Evolutionary conservation across 1,140 invertebrate species (phyloP), one percentile per base, ranked within the genome.

Genomic region (Brachionus manjavacas): DNA sequence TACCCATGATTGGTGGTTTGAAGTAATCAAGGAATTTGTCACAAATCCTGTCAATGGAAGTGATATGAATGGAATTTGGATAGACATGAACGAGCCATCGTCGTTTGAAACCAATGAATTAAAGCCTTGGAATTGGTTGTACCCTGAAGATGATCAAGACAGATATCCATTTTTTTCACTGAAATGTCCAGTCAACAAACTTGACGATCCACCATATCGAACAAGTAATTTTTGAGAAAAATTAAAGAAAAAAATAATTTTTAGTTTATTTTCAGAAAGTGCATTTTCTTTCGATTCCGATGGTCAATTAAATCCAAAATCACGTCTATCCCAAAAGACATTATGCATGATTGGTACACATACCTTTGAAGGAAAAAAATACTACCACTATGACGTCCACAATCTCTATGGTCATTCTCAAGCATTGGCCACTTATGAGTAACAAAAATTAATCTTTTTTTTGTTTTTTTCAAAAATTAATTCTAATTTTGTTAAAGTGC

Each of bases 31-130:
- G 90, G 95, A 85, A 68, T 64, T 79, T 4, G 20, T 35, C 86
- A 89, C 89, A 20, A 86, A 90, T 11, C 92, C 94, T 86, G 92
- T 95, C 84, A 88, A 92, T 31, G 46, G 46, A 2, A 85, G 89
- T 70, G 89, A 91, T 76, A 94, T 93, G 88, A 95, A 96, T 88
- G 95, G 95, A n/a, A 85, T 89, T 25, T 89, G 88, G 88, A 88
- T 88, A 25, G 90, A 91, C 85, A 91, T 95, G 95, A 95, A 96
- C 89, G 95, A 96, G 87, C 93, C 94, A 1, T 93, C 93, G 0
- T 95, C 94, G 88, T 94, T 94, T 90, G 91, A 92, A 16, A 70
- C 86, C 79, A 90, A 91, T n/a, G 86, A 88, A 79, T 84, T 87
- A 35, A 84, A 85, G 31, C 88, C 89, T 11, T 89, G 86, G 86